Base-by-base conservation (phyloP, 2,113 vertebrate species). In the Panurus biarmicus region DNA sequence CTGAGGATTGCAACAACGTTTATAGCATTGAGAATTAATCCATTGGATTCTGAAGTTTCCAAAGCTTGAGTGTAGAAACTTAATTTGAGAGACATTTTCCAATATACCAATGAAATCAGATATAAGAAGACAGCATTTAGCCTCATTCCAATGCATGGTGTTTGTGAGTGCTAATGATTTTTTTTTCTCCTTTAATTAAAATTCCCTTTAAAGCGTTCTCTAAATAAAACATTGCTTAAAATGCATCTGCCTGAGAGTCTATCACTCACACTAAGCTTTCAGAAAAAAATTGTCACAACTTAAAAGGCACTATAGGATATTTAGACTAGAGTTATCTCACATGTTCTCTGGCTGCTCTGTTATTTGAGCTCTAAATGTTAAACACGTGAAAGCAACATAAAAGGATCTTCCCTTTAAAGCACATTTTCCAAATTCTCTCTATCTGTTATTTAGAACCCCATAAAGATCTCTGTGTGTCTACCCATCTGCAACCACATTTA, bases 401-500 rank as follows among this genome's bases (percentile, higher is more conserved):
- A 96, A 94, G 91, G 87, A 79, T 85, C 80, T 95, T 95, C 90
- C 65, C 67, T 65, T 54, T 66, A 90, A 93, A 95, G 84, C 42
- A 23, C 84, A 87, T 96, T 91, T 95, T 85, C 90, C 79, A 93
- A 54, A 92, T 87, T 82, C 85, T 61, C 90, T 75, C 86, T 88
- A 90, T 92, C 91, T 77, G 60, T 72, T 95, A 57, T 87, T 91
- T 85, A 73, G 94, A 92, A 81, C 11, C 62, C 91, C 64, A 8
- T 85, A 97, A 89, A 89, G 54, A 83, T 96, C 66, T 70, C 4
- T 89, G 85, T 95, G 90, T 62, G 71, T 85, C 90, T 86, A 83
- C 83, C 92, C 95, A 93, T 97, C 96, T 96, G 91, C 82, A 96
- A 77, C 91, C 96, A 96, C 96, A 83, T 97, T 97, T 97, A 97